These are phyloP conservation scores for Drosophila watanabei DNA, from an alignment of 1,140 invertebrate genomes.

Conservation along the genomic window DNA sequence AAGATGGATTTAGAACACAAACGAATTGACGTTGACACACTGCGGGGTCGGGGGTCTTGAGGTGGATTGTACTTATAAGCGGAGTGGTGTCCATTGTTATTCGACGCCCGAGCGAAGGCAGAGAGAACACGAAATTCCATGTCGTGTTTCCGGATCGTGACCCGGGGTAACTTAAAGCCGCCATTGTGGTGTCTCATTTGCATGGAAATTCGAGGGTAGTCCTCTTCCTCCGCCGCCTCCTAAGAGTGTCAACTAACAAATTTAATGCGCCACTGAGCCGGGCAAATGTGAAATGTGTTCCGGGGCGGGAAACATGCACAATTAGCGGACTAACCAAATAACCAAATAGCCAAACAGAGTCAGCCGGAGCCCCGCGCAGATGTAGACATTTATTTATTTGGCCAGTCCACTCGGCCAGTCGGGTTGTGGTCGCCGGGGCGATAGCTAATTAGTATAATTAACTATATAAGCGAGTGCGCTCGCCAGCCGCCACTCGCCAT, in stretches of 20 bases:
- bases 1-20: slow-evolving; percentile 49
- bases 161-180: slow-evolving; percentile 42
- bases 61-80: slow-evolving; percentile 20
- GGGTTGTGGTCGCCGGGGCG: slow-evolving; percentile 51
- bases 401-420: slow-evolving; percentile 35
- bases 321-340: slow-evolving; percentile 47
- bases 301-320: slow-evolving; percentile 54
- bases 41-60: not conserved
- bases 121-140: slow-evolving; percentile 38
- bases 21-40: slow-evolving; percentile 37
- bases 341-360: slow-evolving; percentile 30
- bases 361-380: slow-evolving; percentile 32
- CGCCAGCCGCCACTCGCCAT: slow-evolving; percentile 32
- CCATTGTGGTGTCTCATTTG: slow-evolving; percentile 50
- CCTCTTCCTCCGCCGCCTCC: not conserved
- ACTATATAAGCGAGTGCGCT: slow-evolving; percentile 72
- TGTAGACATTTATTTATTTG: slow-evolving; percentile 68
- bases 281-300: slow-evolving; percentile 46
- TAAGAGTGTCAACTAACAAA: slow-evolving; percentile 64
- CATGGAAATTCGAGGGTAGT: slow-evolving; percentile 45
- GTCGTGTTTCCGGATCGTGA: slow-evolving; percentile 47
- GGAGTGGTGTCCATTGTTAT: slow-evolving; percentile 30
- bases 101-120: slow-evolving; percentile 6
- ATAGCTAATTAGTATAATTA: slow-evolving; percentile 84
- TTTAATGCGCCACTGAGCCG: slow-evolving; percentile 58